Conservation (phyloP, 2,888 invertebrate species). For the Apotomis turbidana region DNA sequence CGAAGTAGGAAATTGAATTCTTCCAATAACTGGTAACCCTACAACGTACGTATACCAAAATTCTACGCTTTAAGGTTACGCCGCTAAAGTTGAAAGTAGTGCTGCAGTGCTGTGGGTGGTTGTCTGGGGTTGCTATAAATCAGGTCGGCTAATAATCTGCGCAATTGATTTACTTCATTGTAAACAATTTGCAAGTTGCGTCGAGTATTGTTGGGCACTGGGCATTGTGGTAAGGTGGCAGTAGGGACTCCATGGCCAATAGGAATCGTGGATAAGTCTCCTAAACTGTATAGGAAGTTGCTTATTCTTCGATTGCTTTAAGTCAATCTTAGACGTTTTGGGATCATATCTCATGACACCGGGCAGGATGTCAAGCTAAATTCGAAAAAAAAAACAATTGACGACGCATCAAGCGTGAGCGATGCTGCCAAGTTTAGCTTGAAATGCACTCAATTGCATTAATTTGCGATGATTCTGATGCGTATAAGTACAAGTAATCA, state of each 20-base stretch:
- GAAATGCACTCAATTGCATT: too few relatives aligned
- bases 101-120: not conserved
- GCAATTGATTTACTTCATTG: conserved; percentile 59
- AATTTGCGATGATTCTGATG: too few relatives aligned
- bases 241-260: conserved; percentile 48
- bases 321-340: too few relatives aligned
- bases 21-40: conserved; percentile 40
- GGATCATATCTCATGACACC: too few relatives aligned
- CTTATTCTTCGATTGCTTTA: too few relatives aligned
- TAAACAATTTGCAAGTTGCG: conserved; percentile 56
- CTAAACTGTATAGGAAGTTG: too few relatives aligned
- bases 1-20: conserved; percentile 42
- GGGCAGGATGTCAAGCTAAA: too few relatives aligned
- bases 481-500: too few relatives aligned
- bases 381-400: too few relatives aligned
- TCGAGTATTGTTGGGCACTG: conserved; percentile 55
- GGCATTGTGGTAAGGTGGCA: conserved; percentile 59
- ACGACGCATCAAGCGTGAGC: too few relatives aligned
- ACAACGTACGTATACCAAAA: conserved; percentile 2
- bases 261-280: not conserved
- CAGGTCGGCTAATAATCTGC: conserved; percentile 48
- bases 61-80: not conserved
- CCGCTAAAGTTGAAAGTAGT: conserved; percentile 7
- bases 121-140: conserved; percentile 48
- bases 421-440: too few relatives aligned